These are phyloP conservation scores for Cairina moschata DNA, from an alignment of 2,113 vertebrate species.

Conservation along the genomic window DNA sequence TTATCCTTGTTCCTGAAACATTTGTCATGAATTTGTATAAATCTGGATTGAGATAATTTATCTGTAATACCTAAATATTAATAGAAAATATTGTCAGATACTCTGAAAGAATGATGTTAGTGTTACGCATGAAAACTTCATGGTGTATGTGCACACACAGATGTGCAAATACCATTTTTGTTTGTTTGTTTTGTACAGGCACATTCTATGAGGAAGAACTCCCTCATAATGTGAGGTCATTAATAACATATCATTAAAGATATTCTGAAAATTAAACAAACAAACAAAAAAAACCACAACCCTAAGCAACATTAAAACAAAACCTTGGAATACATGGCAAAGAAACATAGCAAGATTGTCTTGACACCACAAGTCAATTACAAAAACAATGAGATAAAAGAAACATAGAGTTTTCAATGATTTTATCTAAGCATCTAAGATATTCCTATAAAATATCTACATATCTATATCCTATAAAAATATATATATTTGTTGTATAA, in stretches of 20 bases:
- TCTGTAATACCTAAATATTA: neutral
- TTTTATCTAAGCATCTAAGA: neutral
- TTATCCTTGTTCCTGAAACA: neutral
- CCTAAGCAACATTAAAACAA: no score
- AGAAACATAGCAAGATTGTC: neutral
- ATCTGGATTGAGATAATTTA: neutral
- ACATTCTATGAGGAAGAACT: neutral
- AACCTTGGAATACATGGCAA: neutral
- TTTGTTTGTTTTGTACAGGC: neutral
- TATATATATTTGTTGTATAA: neutral
- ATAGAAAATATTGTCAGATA: neutral
- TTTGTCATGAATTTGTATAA: neutral
- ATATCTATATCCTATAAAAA: neutral
- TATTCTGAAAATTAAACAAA: neutral
- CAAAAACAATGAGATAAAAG: neutral
- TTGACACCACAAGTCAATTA: neutral
- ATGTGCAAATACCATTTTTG: neutral
- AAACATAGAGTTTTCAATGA: neutral
- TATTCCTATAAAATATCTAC: neutral
- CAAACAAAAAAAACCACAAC: neutral
- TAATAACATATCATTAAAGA: neutral
- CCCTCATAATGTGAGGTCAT: neutral
- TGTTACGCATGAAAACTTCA: neutral
- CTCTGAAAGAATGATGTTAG: neutral
- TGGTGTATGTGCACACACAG: fast-evolving